These are phyloP conservation scores for Antechinus flavipes DNA, from an alignment of 2,113 vertebrate genomes.

Conservation along the genomic window DNA sequence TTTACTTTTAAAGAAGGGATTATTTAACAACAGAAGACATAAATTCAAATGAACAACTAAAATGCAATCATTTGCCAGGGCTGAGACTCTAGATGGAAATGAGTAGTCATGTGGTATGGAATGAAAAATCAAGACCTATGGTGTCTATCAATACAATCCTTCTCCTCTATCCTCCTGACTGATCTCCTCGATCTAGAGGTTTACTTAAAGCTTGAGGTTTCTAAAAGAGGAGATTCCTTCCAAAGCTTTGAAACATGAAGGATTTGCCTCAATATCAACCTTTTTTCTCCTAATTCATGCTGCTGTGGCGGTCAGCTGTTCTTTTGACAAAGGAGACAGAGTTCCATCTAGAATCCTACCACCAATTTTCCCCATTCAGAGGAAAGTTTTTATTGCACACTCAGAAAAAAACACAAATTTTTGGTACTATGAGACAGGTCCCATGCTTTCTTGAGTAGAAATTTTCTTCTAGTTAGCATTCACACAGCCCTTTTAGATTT, in stretches of 20 bases:
- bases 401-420: not conserved
- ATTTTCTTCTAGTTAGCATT: not conserved
- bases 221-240: not conserved
- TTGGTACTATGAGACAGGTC: not conserved
- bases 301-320: not conserved
- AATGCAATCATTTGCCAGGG: not conserved
- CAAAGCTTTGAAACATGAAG: not conserved
- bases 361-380: rapidly evolving
- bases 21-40: not conserved
- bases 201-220: not conserved
- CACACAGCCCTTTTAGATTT: not conserved
- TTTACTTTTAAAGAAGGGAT: not conserved
- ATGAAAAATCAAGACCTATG: not conserved
- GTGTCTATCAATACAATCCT: not conserved
- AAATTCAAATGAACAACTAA: not conserved
- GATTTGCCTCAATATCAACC: not conserved
- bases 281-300: not conserved
- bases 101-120: not conserved
- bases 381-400: rapidly evolving
- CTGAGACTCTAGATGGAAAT: not conserved
- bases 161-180: not conserved
- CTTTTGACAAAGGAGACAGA: not conserved
- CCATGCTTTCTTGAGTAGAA: not conserved
- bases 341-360: not conserved
- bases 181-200: not conserved